Base-by-base conservation (phyloP, 2,888 invertebrate genomes). In the Drosophila pseudotakahashii region DNA sequence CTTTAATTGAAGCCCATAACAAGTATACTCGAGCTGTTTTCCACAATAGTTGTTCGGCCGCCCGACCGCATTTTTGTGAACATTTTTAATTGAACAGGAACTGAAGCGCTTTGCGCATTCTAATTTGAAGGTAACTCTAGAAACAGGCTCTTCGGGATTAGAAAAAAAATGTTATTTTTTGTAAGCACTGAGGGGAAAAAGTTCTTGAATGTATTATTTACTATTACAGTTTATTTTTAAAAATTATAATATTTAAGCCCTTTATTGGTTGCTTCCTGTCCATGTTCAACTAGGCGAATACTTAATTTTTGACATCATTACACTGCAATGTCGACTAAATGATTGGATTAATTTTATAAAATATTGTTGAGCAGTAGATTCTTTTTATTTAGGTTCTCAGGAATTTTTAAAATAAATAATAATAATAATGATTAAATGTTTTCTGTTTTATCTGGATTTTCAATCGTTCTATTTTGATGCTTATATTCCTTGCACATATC, bases 41-140 rank as follows among this genome's bases (percentile, higher is more conserved):
- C 19, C 6, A 48, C 34, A 16, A 19, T 39, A 26, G 19, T 47
- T 32, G 53, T 13, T 44, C 16, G 10, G 23, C 45, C 55, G 11
- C 6, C 23, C 14, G 45, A 62, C 45, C 45, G 39, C 26, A 62
- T 48, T 62, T 59, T 42, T 63, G 19, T 34, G 32, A 67, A 54
- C 47, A 76, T 72, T 76, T 71, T 63, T 76, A 84, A 81, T 87
- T 78, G 79, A 60, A 47, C 39, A 57, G 5, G 19, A 47, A 32
- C 34, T 68, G 32, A 45, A 45, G 50, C 16, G 23, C 47, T 58
- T 47, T 54, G 32, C 16, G 23, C 23, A 32, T 19, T 42, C 41
- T 32, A 51, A 62, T 51, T 45, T 45, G 14, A 11, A 23, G 16
- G 30, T 64, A 64, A 64, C 66, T 19, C 13, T 23, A 51, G 10